A percentile compares a stretch with the other conserved stretches of the same genome.
phyloP scores from a whole-genome alignment of 1,140 invertebrate species.

The Myzus persicae region DNA sequence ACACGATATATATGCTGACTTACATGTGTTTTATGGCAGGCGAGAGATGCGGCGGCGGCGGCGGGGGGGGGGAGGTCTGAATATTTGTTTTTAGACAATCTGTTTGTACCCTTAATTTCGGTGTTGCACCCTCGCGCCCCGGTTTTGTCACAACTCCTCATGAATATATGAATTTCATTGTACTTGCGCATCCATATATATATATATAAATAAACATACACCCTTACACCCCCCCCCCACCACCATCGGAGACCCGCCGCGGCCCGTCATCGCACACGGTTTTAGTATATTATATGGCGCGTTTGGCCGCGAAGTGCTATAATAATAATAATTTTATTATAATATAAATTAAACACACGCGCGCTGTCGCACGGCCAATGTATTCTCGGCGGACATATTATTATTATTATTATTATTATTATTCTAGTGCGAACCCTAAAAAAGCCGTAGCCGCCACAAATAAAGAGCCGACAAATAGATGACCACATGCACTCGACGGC shows the following conservation, averaged over 20 bases:
- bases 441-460: neutral
- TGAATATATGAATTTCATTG: neutral
- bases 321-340: neutral
- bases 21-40: neutral
- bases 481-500: neutral
- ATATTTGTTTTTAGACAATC: neutral
- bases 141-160: neutral
- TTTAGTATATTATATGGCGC: no score
- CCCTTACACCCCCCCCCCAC: neutral
- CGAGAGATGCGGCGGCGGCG: neutral
- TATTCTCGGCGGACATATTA: neutral
- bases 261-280: neutral
- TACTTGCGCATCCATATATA: neutral
- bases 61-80: neutral
- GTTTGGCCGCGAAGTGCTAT: neutral
- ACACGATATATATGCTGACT: no score
- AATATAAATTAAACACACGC: neutral
- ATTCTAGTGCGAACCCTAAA: neutral
- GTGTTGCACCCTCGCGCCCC: neutral
- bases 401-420: neutral
- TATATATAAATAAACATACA: neutral
- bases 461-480: neutral
- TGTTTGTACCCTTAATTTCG: neutral
- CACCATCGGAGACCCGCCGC: no score
- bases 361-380: neutral